Evolutionary conservation across 2,888 invertebrate species (phyloP).

Genomic region (Malthinus seriepunctatus): DNA sequence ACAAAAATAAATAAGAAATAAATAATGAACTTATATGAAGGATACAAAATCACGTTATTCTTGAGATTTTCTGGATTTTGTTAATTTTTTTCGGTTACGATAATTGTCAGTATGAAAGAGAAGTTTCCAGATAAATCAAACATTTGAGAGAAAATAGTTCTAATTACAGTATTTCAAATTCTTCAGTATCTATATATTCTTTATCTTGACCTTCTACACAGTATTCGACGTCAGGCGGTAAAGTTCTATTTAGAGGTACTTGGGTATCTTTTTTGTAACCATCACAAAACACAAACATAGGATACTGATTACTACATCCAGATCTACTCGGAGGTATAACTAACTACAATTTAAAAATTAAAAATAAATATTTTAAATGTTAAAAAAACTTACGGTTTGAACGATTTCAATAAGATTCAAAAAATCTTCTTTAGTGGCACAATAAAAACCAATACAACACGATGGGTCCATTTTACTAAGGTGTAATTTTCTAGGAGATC

Average conservation of each 20-base stretch:
- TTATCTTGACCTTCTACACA: slow-evolving; percentile 59
- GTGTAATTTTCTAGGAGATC: slow-evolving; percentile 82
- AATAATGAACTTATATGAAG: too few species aligned
- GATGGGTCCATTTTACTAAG: slow-evolving; percentile 89
- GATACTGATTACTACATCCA: slow-evolving; percentile 67
- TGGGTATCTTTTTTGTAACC: slow-evolving; percentile 65
- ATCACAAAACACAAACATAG: slow-evolving; percentile 80
- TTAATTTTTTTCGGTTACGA: too few species aligned
- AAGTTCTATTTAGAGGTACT: slow-evolving; percentile 39
- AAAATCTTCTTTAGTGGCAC: slow-evolving; percentile 75
- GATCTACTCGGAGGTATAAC: slow-evolving; percentile 42
- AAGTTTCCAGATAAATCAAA: too few species aligned
- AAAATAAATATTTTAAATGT: neutral
- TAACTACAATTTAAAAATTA: slow-evolving; percentile 33
- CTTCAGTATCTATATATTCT: slow-evolving; percentile 69
- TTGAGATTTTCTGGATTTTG: too few species aligned
- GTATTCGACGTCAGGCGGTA: slow-evolving; percentile 46
- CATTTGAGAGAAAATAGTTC: too few species aligned
- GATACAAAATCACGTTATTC: too few species aligned
- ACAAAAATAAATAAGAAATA: too few species aligned
- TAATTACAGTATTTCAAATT: slow-evolving; percentile 69
- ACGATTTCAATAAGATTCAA: slow-evolving; percentile 73
- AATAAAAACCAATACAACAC: slow-evolving; percentile 89
- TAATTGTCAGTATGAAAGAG: too few species aligned
- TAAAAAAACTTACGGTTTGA: slow-evolving; percentile 59